These are phyloP conservation scores for Microtus montanus DNA, from an alignment of 2,113 vertebrate genomes.

Conservation along the genomic window DNA sequence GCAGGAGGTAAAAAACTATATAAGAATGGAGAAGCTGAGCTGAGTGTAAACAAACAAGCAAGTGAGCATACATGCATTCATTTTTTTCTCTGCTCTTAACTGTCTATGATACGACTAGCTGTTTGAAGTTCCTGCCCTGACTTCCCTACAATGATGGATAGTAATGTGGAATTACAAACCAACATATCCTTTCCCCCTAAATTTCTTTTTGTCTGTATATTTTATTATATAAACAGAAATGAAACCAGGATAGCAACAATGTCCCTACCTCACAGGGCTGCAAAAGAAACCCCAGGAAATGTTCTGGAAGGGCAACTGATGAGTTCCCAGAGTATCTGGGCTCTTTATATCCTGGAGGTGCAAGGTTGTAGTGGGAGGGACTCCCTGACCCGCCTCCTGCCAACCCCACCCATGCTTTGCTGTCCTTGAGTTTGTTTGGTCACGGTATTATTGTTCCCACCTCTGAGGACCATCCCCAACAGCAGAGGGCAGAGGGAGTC, in stretches of 20 bases:
- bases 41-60: not conserved
- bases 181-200: not conserved
- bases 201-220: not conserved
- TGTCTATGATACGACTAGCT: not conserved
- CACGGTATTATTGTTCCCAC: not conserved
- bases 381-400: rapidly evolving
- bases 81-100: not conserved
- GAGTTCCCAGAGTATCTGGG: not conserved
- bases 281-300: not conserved
- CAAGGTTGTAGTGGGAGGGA: not conserved
- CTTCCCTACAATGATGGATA: not conserved
- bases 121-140: too few species aligned
- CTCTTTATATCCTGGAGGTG: too few species aligned
- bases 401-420: not conserved
- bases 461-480: too few species aligned
- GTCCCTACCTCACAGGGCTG: not conserved
- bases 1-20: not conserved
- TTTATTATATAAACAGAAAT: not conserved
- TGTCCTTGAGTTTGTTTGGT: not conserved
- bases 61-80: not conserved
- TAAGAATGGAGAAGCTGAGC: not conserved
- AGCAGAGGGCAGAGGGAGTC: not conserved
- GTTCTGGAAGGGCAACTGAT: not conserved
- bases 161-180: not conserved
- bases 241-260: not conserved